A percentile compares a stretch with the other conserved stretches of the same genome.
phyloP scores from a whole-genome alignment of 2,797 vertebrate genomes.

The Eidolon dupreanum region DNA sequence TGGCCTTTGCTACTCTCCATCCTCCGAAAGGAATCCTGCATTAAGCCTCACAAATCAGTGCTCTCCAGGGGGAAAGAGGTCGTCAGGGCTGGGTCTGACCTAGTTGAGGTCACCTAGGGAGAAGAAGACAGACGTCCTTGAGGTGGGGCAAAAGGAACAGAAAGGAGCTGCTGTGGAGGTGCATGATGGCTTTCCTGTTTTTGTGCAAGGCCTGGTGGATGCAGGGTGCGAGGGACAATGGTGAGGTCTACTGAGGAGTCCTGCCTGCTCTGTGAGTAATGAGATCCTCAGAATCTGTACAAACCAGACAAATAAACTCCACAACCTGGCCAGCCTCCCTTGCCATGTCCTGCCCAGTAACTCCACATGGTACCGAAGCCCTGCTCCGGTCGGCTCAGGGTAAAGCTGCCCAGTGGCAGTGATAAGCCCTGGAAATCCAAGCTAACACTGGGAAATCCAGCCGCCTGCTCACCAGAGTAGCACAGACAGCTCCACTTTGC shows the following conservation, averaged over 20 bases:
- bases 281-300: not conserved
- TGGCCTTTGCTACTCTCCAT: fast-evolving
- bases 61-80: not conserved
- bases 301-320: not conserved
- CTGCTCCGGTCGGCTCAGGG: not conserved
- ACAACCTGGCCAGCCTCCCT: not conserved
- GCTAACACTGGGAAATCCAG: not conserved
- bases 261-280: not conserved
- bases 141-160: not conserved
- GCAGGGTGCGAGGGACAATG: fast-evolving
- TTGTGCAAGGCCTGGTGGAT: not conserved
- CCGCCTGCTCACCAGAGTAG: not conserved
- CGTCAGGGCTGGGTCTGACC: not conserved
- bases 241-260: not conserved
- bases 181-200: not conserved
- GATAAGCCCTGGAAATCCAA: conserved; percentile 1
- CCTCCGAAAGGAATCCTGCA: not conserved
- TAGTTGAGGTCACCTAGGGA: no score
- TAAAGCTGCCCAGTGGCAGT: not conserved
- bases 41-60: not conserved
- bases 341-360: not conserved
- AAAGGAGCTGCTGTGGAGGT: not conserved
- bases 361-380: not conserved
- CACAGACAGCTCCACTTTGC: not conserved
- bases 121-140: not conserved